phyloP scores from a whole-genome alignment of 1,140 invertebrate genomes.

The Drosophila punjabiensis region DNA sequence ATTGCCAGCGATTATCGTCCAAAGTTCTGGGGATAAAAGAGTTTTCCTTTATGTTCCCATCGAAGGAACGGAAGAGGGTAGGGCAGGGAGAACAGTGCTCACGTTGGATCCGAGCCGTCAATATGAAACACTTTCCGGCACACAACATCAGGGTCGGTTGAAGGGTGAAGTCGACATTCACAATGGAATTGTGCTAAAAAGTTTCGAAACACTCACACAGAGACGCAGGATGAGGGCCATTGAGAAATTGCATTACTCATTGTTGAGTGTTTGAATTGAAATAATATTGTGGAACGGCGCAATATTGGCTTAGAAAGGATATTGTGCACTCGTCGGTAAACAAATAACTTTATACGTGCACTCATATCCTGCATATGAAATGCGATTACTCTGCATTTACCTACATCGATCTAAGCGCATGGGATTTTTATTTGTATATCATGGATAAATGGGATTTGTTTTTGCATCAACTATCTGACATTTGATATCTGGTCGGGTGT shows the following conservation, averaged over 20 bases:
- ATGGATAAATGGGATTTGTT: conserved; percentile 37
- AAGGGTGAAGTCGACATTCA: conserved; percentile 1
- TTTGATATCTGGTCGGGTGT: neutral
- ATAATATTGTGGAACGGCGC: conserved; percentile 57
- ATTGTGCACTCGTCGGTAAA: conserved; percentile 47
- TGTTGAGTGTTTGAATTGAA: conserved; percentile 50
- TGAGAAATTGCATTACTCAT: conserved; percentile 52
- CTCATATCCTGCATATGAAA: conserved; percentile 27
- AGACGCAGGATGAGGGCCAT: conserved; percentile 19
- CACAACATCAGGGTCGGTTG: conserved; percentile 7
- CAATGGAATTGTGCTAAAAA: conserved; percentile 48
- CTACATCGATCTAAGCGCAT: conserved; percentile 12
- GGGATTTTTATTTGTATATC: conserved; percentile 14
- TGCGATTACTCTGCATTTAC: conserved; percentile 30
- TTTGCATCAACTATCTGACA: conserved; percentile 15
- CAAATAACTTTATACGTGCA: conserved; percentile 40
- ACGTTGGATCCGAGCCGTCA: conserved; percentile 11
- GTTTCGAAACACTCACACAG: conserved; percentile 25
- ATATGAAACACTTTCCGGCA: conserved; percentile 18
- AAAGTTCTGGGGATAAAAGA: conserved; percentile 54
- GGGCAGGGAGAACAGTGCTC: conserved; percentile 12
- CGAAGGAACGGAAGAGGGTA: conserved; percentile 10
- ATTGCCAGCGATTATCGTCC: conserved; percentile 73
- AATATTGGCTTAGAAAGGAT: conserved; percentile 57
- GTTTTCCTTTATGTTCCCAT: conserved; percentile 27